Percentiles rank a stretch among this genome's conserved stretches.
Evolutionary conservation across 2,888 invertebrate genomes (phyloP).

Genomic region (Microplitis manilae): DNA sequence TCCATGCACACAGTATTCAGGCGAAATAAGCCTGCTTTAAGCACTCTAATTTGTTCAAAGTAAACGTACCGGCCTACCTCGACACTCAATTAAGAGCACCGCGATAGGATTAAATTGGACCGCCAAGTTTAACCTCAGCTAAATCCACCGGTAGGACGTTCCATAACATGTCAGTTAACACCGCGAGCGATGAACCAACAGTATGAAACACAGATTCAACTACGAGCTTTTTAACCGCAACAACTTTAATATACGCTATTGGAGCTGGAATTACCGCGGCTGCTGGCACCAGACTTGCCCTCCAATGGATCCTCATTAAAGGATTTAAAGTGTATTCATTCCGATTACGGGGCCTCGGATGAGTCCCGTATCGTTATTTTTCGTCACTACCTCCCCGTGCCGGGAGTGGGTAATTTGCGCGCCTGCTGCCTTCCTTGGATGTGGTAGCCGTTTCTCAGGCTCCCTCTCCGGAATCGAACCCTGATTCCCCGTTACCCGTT

Average conservation of each 20-base stretch:
- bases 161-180: too few relatives aligned
- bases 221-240: conserved; percentile 75
- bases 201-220: too few relatives aligned
- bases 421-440: conserved; percentile 83
- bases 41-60: conserved; percentile 80
- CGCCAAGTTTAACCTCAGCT: too few relatives aligned
- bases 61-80: conserved; percentile 75
- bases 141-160: too few relatives aligned
- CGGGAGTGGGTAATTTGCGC: conserved; percentile 79
- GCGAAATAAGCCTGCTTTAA: conserved; percentile 74
- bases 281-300: conserved; percentile 81
- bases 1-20: too few relatives aligned
- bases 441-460: conserved; percentile 81
- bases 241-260: conserved; percentile 77
- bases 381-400: conserved; percentile 78
- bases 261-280: conserved; percentile 82
- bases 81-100: conserved; percentile 56
- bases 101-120: too few relatives aligned
- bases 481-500: conserved; percentile 82
- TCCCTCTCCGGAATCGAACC: conserved; percentile 76
- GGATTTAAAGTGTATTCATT: background rate
- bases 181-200: too few relatives aligned
- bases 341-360: conserved; percentile 48
- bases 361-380: conserved; percentile 75
- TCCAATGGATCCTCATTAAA: too few relatives aligned